Evolutionary conservation across 2,113 vertebrate genomes (phyloP).

Genomic region (Lophochroa leadbeateri): DNA sequence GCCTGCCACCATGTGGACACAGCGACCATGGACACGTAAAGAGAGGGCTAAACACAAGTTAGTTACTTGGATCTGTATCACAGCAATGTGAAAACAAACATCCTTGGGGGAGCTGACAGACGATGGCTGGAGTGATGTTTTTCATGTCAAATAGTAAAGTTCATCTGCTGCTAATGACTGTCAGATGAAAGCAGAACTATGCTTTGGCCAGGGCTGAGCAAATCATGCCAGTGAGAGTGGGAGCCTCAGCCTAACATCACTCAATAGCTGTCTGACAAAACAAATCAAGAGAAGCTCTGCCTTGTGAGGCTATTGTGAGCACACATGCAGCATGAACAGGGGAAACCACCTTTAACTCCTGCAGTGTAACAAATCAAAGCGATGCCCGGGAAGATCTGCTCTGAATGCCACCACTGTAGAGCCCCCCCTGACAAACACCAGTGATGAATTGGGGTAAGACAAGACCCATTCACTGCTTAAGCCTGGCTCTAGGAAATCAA

Average conservation of each 20-base stretch:
- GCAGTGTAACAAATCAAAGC: neutral
- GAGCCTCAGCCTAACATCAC: neutral
- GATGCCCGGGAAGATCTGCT: neutral
- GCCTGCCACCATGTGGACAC: neutral
- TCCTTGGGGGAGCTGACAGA: neutral
- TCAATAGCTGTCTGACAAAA: neutral
- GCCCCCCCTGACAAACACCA: neutral
- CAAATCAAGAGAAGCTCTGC: neutral
- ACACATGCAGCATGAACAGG: neutral
- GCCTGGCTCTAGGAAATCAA: neutral
- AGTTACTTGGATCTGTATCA: neutral
- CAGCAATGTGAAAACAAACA: neutral
- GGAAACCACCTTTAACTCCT: neutral
- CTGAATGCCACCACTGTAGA: neutral
- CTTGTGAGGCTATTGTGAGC: rapidly evolving
- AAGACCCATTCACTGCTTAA: neutral
- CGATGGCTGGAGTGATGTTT: neutral
- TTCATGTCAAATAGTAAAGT: neutral
- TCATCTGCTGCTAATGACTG: neutral
- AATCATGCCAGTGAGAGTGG: neutral
- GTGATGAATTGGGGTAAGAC: neutral
- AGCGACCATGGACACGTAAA: neutral
- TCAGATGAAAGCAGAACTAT: neutral
- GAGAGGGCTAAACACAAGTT: neutral
- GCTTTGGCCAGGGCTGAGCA: neutral